Base-by-base conservation (phyloP, 2,797 vertebrate species). In the Telmatherina bonti region DNA sequence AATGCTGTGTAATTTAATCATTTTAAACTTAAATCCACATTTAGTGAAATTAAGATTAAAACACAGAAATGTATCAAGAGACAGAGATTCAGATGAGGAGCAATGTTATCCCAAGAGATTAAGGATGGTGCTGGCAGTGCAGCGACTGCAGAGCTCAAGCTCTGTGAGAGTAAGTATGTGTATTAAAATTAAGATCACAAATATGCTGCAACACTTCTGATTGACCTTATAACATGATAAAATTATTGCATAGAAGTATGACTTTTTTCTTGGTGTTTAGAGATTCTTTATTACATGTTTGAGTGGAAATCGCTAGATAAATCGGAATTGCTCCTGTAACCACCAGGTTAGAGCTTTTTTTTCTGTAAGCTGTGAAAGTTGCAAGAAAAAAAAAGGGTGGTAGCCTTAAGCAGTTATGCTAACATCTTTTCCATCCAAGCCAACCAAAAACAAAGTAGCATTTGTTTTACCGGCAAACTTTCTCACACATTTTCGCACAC, bases 71-170 rank as follows among this genome's bases (percentile, higher is more conserved):
- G 55, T 79, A 68, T 60, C 33, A n/a, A n/a, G n/a, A n/a, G n/a
- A 52, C 20, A 4, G 18, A 69, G 79, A 73, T 72, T 69, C 76
- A 78, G 69, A 84, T 76, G 70, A 83, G 80, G 78, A 72, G 67
- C 67, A 59, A 74, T 60, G 72, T 78, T 78, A 78, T 82, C 77
- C 88, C 76, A 81, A 54, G 43, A 79, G 85, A 91, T 91, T 90
- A 87, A 78, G 74, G 74, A 85, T 85, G 70, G 75, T 31, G 55
- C 72, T 88, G 85, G 85, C 83, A 85, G 60, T 41, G 78, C 81
- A 71, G 81, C 72, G 9, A 57, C 62, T 47, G 29, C 65, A 47
- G 68, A 84, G 86, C 87, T 89, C 85, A 81, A 78, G 82, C 82
- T 88, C 79, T 84, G 77, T 84, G 69, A 67, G 82, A 53, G 78